Percentiles rank a stretch among this genome's conserved stretches.
phyloP scores from a whole-genome alignment of 2,797 vertebrate genomes.

The Enteromius fasciolatus region DNA sequence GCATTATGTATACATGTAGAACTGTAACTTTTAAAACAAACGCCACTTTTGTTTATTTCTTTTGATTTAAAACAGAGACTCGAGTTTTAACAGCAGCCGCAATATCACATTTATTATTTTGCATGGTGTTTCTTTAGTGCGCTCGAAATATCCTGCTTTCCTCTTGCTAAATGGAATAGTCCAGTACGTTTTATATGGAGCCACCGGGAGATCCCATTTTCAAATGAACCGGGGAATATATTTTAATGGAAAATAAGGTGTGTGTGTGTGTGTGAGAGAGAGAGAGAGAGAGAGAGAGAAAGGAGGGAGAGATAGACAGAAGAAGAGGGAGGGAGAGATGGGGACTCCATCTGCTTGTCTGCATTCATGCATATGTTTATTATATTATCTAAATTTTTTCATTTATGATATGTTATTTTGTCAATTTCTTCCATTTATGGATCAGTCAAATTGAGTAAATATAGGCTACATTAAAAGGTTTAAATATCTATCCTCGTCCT shows the following conservation, averaged over 20 bases:
- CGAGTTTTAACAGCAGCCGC: neutral
- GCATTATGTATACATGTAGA: too few species aligned
- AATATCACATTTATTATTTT: neutral
- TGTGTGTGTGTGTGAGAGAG: neutral
- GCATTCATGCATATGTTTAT: neutral
- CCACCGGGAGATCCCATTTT: conserved; percentile 46
- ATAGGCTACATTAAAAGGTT: neutral
- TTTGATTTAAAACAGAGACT: neutral
- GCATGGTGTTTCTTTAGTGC: neutral
- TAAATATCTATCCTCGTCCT: neutral
- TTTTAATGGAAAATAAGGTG: conserved; percentile 33
- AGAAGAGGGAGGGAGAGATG: conserved; percentile 17
- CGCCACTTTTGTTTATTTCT: neutral
- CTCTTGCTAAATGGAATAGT: conserved; percentile 11
- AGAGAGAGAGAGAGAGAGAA: too few species aligned
- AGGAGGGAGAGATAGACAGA: neutral
- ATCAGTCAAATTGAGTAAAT: neutral
- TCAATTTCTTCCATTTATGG: neutral
- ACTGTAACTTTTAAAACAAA: neutral
- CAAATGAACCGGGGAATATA: conserved; percentile 42
- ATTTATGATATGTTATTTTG: neutral
- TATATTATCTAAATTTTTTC: neutral
- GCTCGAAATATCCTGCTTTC: neutral
- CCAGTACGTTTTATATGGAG: conserved; percentile 16
- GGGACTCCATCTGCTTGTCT: conserved; percentile 40